These are phyloP conservation scores for Pogonognathellus flavescens DNA, from an alignment of 1,140 invertebrate species.

Conservation along the genomic window DNA sequence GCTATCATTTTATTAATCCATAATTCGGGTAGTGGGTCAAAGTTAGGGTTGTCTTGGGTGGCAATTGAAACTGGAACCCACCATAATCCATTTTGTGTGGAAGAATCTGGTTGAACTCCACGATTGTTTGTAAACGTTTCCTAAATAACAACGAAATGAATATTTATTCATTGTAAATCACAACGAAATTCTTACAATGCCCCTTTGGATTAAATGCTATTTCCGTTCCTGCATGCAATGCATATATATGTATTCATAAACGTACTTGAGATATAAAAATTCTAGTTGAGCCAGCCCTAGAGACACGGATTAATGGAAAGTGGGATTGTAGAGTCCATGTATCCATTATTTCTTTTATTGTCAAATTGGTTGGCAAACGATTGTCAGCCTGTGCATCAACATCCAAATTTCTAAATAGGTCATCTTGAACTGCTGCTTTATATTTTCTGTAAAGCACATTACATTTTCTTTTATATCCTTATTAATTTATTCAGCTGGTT, in stretches of 20 bases:
- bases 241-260: neutral
- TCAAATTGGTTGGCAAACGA: constrained; percentile 75
- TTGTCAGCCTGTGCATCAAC: constrained; percentile 77
- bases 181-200: neutral
- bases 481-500: no score
- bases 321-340: constrained; percentile 92
- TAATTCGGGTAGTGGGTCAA: constrained; percentile 42
- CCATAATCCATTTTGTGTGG: constrained; percentile 46
- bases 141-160: no score
- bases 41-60: constrained; percentile 48
- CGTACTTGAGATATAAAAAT: constrained; percentile 72
- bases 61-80: constrained; percentile 60
- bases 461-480: no score
- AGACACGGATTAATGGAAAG: constrained; percentile 85
- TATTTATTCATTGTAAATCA: no score
- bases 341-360: constrained; percentile 85
- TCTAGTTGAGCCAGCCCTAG: constrained; percentile 68
- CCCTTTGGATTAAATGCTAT: neutral
- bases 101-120: neutral
- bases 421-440: constrained; percentile 84
- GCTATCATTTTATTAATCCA: constrained; percentile 58
- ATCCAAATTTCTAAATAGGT: constrained; percentile 86
- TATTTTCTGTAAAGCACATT: constrained; percentile 75
- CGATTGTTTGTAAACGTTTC: constrained; percentile 51
- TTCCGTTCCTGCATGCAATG: no score